Percentiles rank a stretch among this genome's conserved stretches.
Conservation (phyloP, 1,140 invertebrate species). For the Metopolophium dirhodum region DNA sequence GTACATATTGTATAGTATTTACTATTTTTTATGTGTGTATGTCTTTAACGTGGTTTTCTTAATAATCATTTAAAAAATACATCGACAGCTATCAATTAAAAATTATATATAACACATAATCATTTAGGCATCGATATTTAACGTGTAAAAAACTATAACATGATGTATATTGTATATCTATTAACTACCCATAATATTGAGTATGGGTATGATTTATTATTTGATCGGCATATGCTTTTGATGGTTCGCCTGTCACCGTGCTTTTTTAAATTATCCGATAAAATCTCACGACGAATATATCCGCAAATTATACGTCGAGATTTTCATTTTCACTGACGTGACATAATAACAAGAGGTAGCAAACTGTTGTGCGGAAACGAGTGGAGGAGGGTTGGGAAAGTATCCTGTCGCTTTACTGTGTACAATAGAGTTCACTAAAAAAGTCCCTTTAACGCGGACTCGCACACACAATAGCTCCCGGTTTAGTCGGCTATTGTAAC, state of each 20-base stretch:
- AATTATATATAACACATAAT: not conserved
- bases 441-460: slow-evolving; percentile 44
- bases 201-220: not conserved
- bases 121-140: not conserved
- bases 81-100: not conserved
- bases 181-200: too few relatives aligned
- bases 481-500: slow-evolving; percentile 47
- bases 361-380: slow-evolving; percentile 48
- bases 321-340: slow-evolving; percentile 35
- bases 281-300: not conserved
- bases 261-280: not conserved
- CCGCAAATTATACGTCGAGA: not conserved
- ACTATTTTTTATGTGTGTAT: not conserved
- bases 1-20: not conserved
- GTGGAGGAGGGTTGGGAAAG: slow-evolving; percentile 3
- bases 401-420: slow-evolving; percentile 52
- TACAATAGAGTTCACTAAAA: slow-evolving; percentile 54
- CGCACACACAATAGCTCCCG: slow-evolving; percentile 39
- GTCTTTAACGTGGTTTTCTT: not conserved
- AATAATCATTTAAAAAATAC: not conserved
- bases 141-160: not conserved
- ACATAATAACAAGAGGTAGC: slow-evolving; percentile 28
- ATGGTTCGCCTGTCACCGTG: not conserved
- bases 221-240: not conserved
- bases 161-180: too few relatives aligned